Evolutionary conservation across 2,888 invertebrate genomes (phyloP), one percentile per base, ranked within the genome.

Genomic region (Bombyx huttoni): DNA sequence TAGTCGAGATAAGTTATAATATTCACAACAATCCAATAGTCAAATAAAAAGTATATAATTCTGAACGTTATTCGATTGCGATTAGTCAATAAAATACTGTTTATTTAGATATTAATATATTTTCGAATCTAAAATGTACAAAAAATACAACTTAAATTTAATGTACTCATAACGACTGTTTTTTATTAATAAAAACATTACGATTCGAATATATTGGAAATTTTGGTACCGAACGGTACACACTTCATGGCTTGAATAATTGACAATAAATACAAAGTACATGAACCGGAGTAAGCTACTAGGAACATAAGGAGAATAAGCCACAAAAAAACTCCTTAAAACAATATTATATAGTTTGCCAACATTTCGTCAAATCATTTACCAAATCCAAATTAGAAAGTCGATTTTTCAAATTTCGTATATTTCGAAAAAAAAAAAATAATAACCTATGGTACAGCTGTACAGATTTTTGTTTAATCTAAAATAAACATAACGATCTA

Each of bases 91-190:
- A 70, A 56, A 81, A 79, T 81, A 75, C 65, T 66, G 56, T 65
- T 73, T 70, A 81, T 89, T 88, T 87, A 89, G 87, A 89, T 89
- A 89, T 89, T 89, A 89, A 91, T 91, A 91, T 91, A 91, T 91
- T 91, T 91, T 91, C 90, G 91, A 91, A 91, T 91, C 91, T 91
- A 91, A 91, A 91, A 91, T 91, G 91, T 91, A 91, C 91, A 91
- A 91, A 91, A 91, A 91, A 91, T 91, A 91, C 91, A 90, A 91
- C 86, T 91, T 91, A 91, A 91, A 89, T 88, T 86, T 90, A 90
- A 90, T 91, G 90, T 91, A 91, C 90, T 90, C 90, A 79, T 81
- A 84, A 85, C 80, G 78, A 76, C 83, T 79, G 86, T 75, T 76
- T 65, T 79, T 71, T 75, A 81, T 77, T 71, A 81, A 75, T 75